phyloP scores from a whole-genome alignment of 1,140 invertebrate genomes.

The Brachionus rotundiformis region DNA sequence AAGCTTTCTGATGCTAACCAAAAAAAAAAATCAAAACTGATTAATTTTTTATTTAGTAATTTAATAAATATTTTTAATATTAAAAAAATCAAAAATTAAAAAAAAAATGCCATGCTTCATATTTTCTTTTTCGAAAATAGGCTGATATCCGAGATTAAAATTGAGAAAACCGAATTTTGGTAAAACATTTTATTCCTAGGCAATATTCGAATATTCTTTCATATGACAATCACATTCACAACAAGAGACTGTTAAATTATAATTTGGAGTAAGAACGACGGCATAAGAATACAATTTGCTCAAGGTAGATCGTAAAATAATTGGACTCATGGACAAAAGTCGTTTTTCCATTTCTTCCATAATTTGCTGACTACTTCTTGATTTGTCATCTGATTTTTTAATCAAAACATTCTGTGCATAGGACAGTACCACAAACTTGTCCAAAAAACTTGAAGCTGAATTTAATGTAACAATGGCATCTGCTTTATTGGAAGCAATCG shows the following conservation, averaged over 20 bases:
- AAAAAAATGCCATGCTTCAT: too few species aligned
- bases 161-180: too few species aligned
- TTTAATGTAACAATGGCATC: constrained; percentile 36
- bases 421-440: constrained; percentile 36
- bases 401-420: constrained; percentile 47
- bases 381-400: constrained; percentile 38
- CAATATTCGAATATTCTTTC: constrained; percentile 31
- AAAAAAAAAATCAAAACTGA: too few species aligned
- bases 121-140: too few species aligned
- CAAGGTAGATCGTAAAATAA: constrained; percentile 16
- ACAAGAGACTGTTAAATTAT: constrained; percentile 21
- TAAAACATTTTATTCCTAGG: not conserved
- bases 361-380: constrained; percentile 30
- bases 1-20: too few species aligned
- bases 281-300: constrained; percentile 45
- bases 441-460: constrained; percentile 21
- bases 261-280: constrained; percentile 47
- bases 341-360: constrained; percentile 34
- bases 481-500: constrained; percentile 31
- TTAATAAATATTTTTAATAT: too few species aligned
- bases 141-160: too few species aligned
- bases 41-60: too few species aligned
- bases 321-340: constrained; percentile 24
- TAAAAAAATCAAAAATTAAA: too few species aligned
- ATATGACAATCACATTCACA: constrained; percentile 49